Conservation (phyloP, 2,888 invertebrate genomes). For the Pseudanteris insignis region DNA sequence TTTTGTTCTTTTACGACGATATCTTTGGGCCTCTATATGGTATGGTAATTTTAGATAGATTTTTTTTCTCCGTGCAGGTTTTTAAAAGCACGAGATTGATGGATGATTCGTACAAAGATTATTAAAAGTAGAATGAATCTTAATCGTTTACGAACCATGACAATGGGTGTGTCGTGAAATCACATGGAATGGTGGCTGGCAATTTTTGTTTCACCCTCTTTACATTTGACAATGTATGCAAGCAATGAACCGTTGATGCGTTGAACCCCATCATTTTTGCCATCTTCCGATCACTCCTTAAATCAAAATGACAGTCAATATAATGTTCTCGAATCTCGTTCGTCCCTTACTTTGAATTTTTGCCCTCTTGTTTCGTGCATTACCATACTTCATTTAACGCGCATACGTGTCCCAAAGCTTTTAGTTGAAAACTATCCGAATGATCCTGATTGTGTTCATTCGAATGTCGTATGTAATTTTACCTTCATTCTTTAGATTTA, state of each 20-base stretch:
- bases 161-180: slow-evolving; percentile 17
- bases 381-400: slow-evolving; percentile 17
- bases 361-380: slow-evolving; percentile 19
- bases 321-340: slow-evolving; percentile 22
- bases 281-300: slow-evolving; percentile 36
- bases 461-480: too few species aligned
- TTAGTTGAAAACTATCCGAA: slow-evolving; percentile 5
- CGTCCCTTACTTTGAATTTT: slow-evolving; percentile 15
- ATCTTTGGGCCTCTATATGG: too few species aligned
- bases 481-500: too few species aligned
- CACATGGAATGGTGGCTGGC: slow-evolving; percentile 16
- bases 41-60: too few species aligned
- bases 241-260: slow-evolving; percentile 31
- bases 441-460: not conserved
- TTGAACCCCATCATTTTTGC: slow-evolving; percentile 31
- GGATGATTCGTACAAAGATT: slow-evolving; percentile 1
- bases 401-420: slow-evolving; percentile 2
- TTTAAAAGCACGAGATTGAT: too few species aligned
- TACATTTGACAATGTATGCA: slow-evolving; percentile 39
- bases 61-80: too few species aligned
- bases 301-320: slow-evolving; percentile 39
- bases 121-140: slow-evolving; percentile 16
- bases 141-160: slow-evolving; percentile 17
- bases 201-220: slow-evolving; percentile 36
- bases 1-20: too few species aligned